Conservation (phyloP, 2,888 invertebrate species). For the Tetropium fuscum region DNA sequence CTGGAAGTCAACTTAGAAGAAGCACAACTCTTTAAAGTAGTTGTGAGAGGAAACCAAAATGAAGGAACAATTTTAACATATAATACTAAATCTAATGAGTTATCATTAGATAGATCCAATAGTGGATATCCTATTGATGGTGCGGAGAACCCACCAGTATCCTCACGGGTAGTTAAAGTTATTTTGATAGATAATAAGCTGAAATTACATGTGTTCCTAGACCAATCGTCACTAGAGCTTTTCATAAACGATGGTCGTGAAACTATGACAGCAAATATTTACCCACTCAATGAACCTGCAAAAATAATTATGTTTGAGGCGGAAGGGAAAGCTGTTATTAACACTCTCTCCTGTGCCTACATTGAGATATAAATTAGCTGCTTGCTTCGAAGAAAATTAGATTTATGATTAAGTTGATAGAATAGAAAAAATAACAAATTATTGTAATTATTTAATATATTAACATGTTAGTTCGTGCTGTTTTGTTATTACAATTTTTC, state of each 20-base stretch:
- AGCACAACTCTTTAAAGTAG: background rate
- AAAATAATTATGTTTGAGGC: slow-evolving; percentile 5
- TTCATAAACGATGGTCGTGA: slow-evolving; percentile 38
- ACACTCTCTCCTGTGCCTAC: background rate
- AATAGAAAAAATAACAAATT: too few relatives aligned
- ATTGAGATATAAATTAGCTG: too few relatives aligned
- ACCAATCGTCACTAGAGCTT: slow-evolving; percentile 41
- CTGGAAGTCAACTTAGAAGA: background rate
- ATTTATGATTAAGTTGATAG: too few relatives aligned
- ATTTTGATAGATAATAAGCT: background rate
- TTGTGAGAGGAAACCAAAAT: background rate
- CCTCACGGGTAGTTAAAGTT: background rate
- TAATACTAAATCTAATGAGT: background rate
- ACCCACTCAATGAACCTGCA: slow-evolving; percentile 29
- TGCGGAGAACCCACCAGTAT: slow-evolving; percentile 15
- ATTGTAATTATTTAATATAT: too few relatives aligned
- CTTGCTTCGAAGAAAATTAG: too few relatives aligned
- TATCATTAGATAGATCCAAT: slow-evolving; percentile 5
- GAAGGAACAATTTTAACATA: slow-evolving; percentile 10
- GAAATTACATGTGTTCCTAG: slow-evolving; percentile 46
- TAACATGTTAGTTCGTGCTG: too few relatives aligned
- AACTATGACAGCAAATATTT: slow-evolving; percentile 37
- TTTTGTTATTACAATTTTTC: too few relatives aligned
- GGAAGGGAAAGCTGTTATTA: slow-evolving; percentile 11
- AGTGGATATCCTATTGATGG: slow-evolving; percentile 6